A percentile compares a stretch with the other conserved stretches of the same genome.
Evolutionary conservation across 2,888 invertebrate genomes (phyloP).

Genomic region (Idaea dimidiata): DNA sequence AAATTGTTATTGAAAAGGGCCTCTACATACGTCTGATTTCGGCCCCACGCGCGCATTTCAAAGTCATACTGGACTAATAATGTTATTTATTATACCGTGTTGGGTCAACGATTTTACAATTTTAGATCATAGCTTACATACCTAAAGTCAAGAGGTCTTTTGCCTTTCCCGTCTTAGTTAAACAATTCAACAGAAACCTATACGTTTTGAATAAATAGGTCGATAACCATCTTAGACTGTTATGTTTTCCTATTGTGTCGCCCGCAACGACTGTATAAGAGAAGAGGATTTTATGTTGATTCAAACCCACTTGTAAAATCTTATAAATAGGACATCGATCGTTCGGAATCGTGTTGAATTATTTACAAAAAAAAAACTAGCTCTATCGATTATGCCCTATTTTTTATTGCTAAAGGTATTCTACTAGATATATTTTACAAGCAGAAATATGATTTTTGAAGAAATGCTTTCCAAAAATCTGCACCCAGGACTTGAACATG

Average conservation of each 20-base stretch:
- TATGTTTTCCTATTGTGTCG: slow-evolving; percentile 46
- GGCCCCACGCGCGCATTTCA: no score
- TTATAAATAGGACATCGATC: background rate
- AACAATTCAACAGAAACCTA: slow-evolving; percentile 39
- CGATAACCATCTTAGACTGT: slow-evolving; percentile 34
- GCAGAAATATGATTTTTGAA: no score
- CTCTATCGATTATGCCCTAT: no score
- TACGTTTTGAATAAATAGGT: slow-evolving; percentile 39
- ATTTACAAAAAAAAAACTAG: background rate
- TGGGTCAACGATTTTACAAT: no score
- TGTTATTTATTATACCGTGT: no score
- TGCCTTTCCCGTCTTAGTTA: slow-evolving; percentile 35
- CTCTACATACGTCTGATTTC: no score
- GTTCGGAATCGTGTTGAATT: background rate
- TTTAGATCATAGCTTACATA: slow-evolving; percentile 18
- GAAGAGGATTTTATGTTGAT: background rate
- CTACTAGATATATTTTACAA: no score
- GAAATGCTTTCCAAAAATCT: no score
- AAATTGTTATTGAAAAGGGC: no score
- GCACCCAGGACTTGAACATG: no score
- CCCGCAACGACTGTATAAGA: background rate
- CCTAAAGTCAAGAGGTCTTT: slow-evolving; percentile 50
- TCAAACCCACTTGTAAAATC: background rate
- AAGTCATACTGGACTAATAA: no score
- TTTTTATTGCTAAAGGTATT: no score